A percentile compares a stretch with the other conserved stretches of the same genome.
These are phyloP conservation scores for Sepioteuthis lessoniana DNA, from an alignment of 2,888 invertebrate genomes.

Conservation along the genomic window DNA sequence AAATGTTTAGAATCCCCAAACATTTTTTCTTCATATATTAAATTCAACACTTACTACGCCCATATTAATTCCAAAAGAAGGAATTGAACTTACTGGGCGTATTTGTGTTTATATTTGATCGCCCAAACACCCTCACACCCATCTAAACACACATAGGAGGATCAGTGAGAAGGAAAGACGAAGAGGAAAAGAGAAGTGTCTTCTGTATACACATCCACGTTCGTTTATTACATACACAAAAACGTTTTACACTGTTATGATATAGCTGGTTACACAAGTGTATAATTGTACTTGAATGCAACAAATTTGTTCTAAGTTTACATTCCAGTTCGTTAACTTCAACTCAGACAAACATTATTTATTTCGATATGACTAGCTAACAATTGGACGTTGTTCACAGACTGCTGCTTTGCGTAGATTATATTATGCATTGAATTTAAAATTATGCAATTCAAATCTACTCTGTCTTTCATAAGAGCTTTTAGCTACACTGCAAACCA, in stretches of 20 bases:
- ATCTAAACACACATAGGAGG: background rate
- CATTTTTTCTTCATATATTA: background rate
- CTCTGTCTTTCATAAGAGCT: no score
- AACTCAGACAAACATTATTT: background rate
- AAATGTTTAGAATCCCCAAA: background rate
- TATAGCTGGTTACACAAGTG: background rate
- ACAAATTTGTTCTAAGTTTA: background rate
- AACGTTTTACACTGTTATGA: background rate
- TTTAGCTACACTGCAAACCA: no score
- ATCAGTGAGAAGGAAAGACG: no score
- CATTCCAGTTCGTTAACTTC: background rate
- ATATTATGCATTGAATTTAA: background rate
- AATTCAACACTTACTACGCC: background rate
- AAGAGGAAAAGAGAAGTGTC: background rate
- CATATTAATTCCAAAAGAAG: background rate
- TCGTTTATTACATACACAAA: background rate
- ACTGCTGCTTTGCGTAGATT: background rate
- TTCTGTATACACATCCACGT: background rate
- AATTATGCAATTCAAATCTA: no score
- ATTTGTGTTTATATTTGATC: background rate
- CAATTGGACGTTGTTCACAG: background rate
- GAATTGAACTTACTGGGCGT: background rate
- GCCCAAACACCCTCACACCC: background rate
- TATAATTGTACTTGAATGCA: background rate
- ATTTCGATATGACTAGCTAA: background rate